Conservation (phyloP, 2,888 invertebrate species). For the Parnassius glacialis region DNA sequence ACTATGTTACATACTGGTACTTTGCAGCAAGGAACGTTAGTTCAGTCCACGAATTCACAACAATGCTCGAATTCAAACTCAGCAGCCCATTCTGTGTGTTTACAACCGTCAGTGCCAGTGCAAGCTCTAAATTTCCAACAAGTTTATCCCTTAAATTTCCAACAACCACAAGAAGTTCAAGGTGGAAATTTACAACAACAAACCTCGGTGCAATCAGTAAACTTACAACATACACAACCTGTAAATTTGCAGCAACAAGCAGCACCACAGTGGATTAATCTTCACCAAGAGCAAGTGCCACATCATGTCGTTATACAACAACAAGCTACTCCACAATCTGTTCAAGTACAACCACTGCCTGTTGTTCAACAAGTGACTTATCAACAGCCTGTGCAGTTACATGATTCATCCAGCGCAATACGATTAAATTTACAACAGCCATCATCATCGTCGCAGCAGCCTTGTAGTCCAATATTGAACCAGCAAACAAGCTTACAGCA, state of each 20-base stretch:
- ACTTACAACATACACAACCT: slow-evolving; percentile 5
- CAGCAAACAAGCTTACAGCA: slow-evolving; percentile 12
- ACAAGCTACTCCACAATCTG: slow-evolving; percentile 5
- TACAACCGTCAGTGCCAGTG: slow-evolving; percentile 7
- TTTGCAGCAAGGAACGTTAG: slow-evolving; percentile 11
- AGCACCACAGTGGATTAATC: neutral
- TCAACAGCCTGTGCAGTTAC: slow-evolving; percentile 7
- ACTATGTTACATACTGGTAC: neutral
- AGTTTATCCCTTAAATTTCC: slow-evolving; percentile 24
- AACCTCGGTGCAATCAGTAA: slow-evolving; percentile 18
- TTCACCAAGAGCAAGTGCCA: slow-evolving; percentile 3
- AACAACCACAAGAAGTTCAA: slow-evolving; percentile 26
- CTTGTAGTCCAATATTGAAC: neutral
- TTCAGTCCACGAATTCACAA: slow-evolving; percentile 8
- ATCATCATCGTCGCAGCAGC: slow-evolving; percentile 1
- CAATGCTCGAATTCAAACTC: slow-evolving; percentile 1
- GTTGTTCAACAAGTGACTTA: slow-evolving; percentile 16
- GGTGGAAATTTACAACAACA: slow-evolving; percentile 29
- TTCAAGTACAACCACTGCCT: slow-evolving; percentile 10
- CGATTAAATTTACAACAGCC: slow-evolving; percentile 11
- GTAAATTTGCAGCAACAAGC: slow-evolving; percentile 1
- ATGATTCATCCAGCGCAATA: neutral
- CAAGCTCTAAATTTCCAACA: slow-evolving; percentile 22
- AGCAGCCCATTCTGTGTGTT: slow-evolving; percentile 11
- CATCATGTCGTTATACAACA: slow-evolving; percentile 6